A percentile compares a stretch with the other conserved stretches of the same genome.
Evolutionary conservation across 2,113 vertebrate genomes (phyloP).

Genomic region (Ochotona princeps): DNA sequence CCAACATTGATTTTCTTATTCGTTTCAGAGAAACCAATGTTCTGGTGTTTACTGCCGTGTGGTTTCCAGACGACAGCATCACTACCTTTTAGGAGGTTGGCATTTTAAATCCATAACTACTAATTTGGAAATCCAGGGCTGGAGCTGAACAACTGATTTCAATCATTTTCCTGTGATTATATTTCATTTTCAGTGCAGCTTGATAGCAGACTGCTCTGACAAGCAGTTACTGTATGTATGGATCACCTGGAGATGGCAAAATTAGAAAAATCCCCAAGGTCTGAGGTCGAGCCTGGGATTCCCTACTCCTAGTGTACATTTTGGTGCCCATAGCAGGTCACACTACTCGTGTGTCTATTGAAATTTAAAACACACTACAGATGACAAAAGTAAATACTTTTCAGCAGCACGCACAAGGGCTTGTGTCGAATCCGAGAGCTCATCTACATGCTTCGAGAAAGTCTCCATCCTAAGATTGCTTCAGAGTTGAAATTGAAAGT

Average conservation of each 20-base stretch:
- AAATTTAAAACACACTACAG: neutral
- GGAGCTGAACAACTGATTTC: neutral
- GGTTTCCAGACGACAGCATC: neutral
- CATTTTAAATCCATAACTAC: neutral
- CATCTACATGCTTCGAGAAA: neutral
- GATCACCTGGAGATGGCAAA: neutral
- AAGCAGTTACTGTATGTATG: neutral
- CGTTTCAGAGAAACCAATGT: neutral
- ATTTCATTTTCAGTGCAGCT: neutral
- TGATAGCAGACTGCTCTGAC: too few relatives aligned
- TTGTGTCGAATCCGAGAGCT: neutral
- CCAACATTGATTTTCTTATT: neutral
- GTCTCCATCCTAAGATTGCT: neutral
- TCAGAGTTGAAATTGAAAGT: neutral
- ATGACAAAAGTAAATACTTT: neutral
- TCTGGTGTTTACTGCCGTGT: neutral
- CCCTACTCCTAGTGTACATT: neutral
- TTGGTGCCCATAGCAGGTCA: neutral
- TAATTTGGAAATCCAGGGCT: neutral
- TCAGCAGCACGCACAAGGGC: too few relatives aligned
- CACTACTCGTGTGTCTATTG: neutral
- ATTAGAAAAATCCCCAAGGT: neutral
- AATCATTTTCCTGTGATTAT: neutral
- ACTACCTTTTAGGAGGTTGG: neutral
- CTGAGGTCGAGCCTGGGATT: neutral